Base-by-base conservation (phyloP, 2,113 vertebrate species). In the Oophaga pumilio region DNA sequence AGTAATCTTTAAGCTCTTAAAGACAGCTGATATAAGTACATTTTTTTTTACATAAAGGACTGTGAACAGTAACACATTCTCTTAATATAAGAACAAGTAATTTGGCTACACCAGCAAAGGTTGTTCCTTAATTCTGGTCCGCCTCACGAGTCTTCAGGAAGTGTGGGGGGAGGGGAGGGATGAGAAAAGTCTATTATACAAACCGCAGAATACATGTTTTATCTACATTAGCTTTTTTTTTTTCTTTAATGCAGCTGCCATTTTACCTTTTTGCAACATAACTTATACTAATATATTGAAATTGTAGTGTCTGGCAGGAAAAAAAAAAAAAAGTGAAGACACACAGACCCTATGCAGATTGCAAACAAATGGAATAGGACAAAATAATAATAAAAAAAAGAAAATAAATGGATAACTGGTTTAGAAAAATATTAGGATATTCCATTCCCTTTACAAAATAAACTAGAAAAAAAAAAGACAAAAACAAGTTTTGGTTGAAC, bases 301-400 rank as follows among this genome's bases (percentile, higher is more conserved):
- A 92, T 87, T 64, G 86, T 92, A 92, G 91, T 89, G 76, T 94
- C 91, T 92, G 91, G 91, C 91, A 91, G 88, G 90, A 10, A 7
- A 24, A 24, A 20, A 22, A 20, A 22, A 50, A 22, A 43, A 49
- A 74, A 20, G 49, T 49, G n/a, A 6, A 76, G 20, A 50, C 71
- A 69, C 24, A 4, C 69, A 49, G 10, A 50, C 18, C 74, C 22
- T 22, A 50, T 4, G 9, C 6, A 15, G 43, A 56, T 22, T 24
- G n/a, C 20, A 52, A 71, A 71, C 52, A 33, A 79, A 57, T 26
- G 24, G n/a, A 3, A 59, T 26, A 26, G 15, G 14, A 57, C 2
- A 57, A 24, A 56, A 78, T 17, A 28, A 57, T 17, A 22, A 13
- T 22, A n/a, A 22, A 12, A 26, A 2, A 11, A 57, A 59, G 24